phyloP scores from a whole-genome alignment of 2,797 vertebrate species.

The Amphiprion clarkii region DNA sequence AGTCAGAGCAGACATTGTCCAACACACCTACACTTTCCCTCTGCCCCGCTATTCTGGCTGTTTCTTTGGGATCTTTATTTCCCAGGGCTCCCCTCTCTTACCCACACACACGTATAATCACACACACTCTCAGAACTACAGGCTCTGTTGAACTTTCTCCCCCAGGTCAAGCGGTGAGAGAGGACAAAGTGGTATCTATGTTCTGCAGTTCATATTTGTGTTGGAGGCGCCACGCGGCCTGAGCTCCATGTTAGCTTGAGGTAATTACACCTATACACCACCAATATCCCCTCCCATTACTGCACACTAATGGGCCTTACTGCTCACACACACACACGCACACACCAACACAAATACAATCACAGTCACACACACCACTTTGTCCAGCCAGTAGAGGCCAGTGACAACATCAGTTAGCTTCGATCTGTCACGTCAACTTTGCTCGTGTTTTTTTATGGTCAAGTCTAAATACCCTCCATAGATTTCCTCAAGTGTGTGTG shows the following conservation, averaged over 20 bases:
- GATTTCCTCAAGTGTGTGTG: slow-evolving; percentile 37
- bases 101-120: slow-evolving; percentile 20
- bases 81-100: slow-evolving; percentile 38
- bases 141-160: slow-evolving; percentile 68
- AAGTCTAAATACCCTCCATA: slow-evolving; percentile 51
- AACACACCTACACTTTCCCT: slow-evolving; percentile 51
- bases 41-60: slow-evolving; percentile 3
- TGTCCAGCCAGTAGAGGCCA: slow-evolving; percentile 61
- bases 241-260: slow-evolving; percentile 79
- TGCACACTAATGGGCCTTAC: slow-evolving; percentile 75
- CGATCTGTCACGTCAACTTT: slow-evolving; percentile 69
- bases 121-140: slow-evolving; percentile 36
- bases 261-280: slow-evolving; percentile 82
- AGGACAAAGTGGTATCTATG: slow-evolving; percentile 83
- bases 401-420: slow-evolving; percentile 81
- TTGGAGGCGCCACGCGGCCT: slow-evolving; percentile 80
- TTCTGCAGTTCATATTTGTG: slow-evolving; percentile 79
- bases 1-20: slow-evolving; percentile 42
- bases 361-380: slow-evolving; percentile 72
- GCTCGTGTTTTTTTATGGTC: slow-evolving; percentile 70
- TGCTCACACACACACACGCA: slow-evolving; percentile 44
- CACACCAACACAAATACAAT: slow-evolving; percentile 59
- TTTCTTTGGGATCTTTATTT: slow-evolving; percentile 59
- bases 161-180: slow-evolving; percentile 67
- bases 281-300: slow-evolving; percentile 85